Conservation (phyloP, 2,797 vertebrate genomes). For the Anomalospiza imberbis region DNA sequence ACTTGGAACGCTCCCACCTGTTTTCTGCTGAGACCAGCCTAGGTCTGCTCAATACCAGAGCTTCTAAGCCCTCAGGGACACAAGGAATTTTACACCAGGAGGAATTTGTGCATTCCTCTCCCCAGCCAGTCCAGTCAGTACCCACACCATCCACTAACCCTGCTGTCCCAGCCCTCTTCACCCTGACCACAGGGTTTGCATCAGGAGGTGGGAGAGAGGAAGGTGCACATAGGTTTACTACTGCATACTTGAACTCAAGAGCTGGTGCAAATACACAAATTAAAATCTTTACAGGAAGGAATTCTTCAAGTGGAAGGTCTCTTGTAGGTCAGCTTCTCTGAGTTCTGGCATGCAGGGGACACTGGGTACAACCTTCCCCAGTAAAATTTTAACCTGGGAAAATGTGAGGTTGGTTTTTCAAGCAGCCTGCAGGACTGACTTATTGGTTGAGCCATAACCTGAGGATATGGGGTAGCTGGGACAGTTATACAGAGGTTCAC, state of each 20-base stretch:
- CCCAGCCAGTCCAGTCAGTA: background rate
- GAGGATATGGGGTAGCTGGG: background rate
- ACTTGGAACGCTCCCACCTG: background rate
- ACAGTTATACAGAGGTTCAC: background rate
- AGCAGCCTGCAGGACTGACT: background rate
- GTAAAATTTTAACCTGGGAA: background rate
- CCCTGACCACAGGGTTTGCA: background rate
- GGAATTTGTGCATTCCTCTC: background rate
- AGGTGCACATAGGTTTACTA: background rate
- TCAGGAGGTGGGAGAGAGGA: background rate
- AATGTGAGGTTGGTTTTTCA: background rate
- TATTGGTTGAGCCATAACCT: background rate
- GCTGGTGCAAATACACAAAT: background rate
- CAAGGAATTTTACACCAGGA: background rate
- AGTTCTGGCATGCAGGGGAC: background rate
- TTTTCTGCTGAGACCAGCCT: background rate
- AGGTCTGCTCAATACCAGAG: background rate
- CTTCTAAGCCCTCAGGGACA: background rate
- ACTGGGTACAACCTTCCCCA: background rate
- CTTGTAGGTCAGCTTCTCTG: background rate
- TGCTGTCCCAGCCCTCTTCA: background rate
- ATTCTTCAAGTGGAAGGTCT: background rate
- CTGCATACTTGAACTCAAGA: background rate
- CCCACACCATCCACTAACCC: fast-evolving
- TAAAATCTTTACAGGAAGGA: background rate